Percentiles rank a stretch among this genome's conserved stretches.
These are phyloP conservation scores for Stigmatopora nigra DNA, from an alignment of 2,113 vertebrate genomes.

Conservation along the genomic window DNA sequence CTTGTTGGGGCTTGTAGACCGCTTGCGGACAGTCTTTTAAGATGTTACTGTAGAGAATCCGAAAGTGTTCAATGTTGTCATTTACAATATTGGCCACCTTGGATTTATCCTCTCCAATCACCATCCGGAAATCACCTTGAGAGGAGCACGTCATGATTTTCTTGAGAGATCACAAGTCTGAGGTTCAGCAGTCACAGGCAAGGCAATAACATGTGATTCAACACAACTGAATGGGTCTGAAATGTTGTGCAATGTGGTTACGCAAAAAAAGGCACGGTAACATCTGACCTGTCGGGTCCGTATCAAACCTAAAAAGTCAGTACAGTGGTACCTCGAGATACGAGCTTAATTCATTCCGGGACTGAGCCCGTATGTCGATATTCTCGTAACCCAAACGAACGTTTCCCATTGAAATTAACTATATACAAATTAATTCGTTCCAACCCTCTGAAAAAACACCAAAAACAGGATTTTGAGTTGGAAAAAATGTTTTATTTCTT, in stretches of 20 bases:
- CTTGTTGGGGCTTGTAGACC: slow-evolving; percentile 85
- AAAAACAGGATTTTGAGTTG: too few relatives aligned
- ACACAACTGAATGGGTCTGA: background rate
- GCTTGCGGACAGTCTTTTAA: slow-evolving; percentile 85
- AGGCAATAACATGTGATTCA: background rate
- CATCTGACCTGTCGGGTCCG: too few relatives aligned
- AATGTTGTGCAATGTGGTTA: background rate
- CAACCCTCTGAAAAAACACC: too few relatives aligned
- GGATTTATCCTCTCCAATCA: slow-evolving; percentile 86
- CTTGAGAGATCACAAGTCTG: background rate
- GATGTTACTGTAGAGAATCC: slow-evolving; percentile 81
- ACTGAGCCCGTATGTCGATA: too few relatives aligned
- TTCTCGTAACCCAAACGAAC: too few relatives aligned
- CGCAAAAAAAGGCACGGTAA: too few relatives aligned
- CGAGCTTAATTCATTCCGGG: too few relatives aligned
- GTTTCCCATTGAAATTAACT: too few relatives aligned
- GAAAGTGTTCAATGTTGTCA: slow-evolving; percentile 82
- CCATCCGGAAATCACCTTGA: slow-evolving; percentile 91
- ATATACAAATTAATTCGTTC: too few relatives aligned
- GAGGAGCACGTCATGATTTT: slow-evolving; percentile 16
- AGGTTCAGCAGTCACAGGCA: background rate
- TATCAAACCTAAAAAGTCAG: too few relatives aligned
- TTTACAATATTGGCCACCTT: slow-evolving; percentile 90
- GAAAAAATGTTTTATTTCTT: too few relatives aligned
- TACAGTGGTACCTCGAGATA: too few relatives aligned